Evolutionary conservation across 1,140 invertebrate species (phyloP).

Genomic region (Apis dorsata): DNA sequence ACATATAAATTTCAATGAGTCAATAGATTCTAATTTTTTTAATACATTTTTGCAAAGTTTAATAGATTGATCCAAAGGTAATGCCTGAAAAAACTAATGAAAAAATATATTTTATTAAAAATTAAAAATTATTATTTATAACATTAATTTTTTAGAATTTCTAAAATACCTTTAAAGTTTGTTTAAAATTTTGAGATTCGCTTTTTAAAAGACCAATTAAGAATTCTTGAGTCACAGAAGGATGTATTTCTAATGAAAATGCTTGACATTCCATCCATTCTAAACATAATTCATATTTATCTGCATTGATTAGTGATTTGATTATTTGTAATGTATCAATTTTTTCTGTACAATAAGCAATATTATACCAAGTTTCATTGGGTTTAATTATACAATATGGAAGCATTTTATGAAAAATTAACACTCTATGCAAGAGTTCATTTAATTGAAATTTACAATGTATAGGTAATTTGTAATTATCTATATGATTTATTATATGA

Average conservation of each 20-base stretch:
- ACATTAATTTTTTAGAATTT: slow-evolving; percentile 56
- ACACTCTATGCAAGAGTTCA: slow-evolving; percentile 72
- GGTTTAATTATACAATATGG: slow-evolving; percentile 67
- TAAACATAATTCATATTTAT: slow-evolving; percentile 82
- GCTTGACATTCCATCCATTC: slow-evolving; percentile 82
- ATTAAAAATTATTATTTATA: slow-evolving; percentile 15
- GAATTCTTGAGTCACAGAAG: slow-evolving; percentile 68
- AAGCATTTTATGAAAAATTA: slow-evolving; percentile 78
- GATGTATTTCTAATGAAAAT: slow-evolving; percentile 73
- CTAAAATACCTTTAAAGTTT: slow-evolving; percentile 68
- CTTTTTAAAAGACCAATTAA: slow-evolving; percentile 71
- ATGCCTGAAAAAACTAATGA: slow-evolving; percentile 77
- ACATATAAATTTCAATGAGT: slow-evolving; percentile 83
- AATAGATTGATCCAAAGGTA: slow-evolving; percentile 80
- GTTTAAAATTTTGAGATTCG: slow-evolving; percentile 66
- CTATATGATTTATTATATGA: slow-evolving; percentile 64
- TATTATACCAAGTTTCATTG: slow-evolving; percentile 76
- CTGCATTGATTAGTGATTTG: slow-evolving; percentile 70
- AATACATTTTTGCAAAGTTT: slow-evolving; percentile 83
- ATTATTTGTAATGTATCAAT: slow-evolving; percentile 70
- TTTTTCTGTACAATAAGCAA: slow-evolving; percentile 75
- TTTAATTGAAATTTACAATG: slow-evolving; percentile 74
- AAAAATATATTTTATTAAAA: slow-evolving; percentile 52
- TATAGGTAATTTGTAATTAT: slow-evolving; percentile 72
- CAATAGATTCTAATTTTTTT: slow-evolving; percentile 82